Evolutionary conservation across 1,140 invertebrate genomes (phyloP).

Genomic region (Formica exsecta): DNA sequence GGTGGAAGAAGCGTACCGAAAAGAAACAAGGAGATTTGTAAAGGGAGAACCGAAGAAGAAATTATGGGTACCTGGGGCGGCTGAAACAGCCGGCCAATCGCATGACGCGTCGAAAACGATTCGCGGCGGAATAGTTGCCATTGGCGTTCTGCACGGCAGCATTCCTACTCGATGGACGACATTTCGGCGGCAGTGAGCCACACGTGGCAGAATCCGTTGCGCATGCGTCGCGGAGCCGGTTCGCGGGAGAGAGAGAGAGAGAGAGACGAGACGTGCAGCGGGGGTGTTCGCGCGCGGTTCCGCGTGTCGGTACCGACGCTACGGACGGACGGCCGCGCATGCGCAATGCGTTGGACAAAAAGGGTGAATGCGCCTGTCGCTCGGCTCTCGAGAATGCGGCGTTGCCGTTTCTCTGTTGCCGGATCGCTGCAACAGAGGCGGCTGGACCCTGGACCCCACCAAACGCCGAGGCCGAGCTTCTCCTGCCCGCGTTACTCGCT

Average conservation of each 20-base stretch:
- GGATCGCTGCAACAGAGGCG: conserved; percentile 15
- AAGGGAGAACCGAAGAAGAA: conserved; percentile 55
- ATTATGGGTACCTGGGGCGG: conserved; percentile 43
- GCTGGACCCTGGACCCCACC: conserved; percentile 39
- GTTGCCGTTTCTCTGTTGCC: conserved; percentile 69
- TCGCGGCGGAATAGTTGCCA: conserved; percentile 64
- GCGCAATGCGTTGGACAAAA: conserved; percentile 59
- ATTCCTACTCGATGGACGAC: conserved; percentile 60
- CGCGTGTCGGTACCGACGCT: conserved; percentile 65
- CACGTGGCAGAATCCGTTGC: conserved; percentile 72
- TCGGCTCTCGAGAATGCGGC: conserved; percentile 67
- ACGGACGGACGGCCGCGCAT: conserved; percentile 62
- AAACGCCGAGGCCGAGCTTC: conserved; percentile 31
- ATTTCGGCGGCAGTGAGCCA: conserved; percentile 73
- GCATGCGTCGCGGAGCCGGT: conserved; percentile 57
- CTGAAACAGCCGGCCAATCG: conserved; percentile 61
- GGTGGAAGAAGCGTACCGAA: conserved; percentile 20
- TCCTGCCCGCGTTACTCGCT: conserved; percentile 61
- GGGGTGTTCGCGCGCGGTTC: conserved; percentile 66
- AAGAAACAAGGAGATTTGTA: conserved; percentile 23
- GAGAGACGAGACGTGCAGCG: conserved; percentile 14
- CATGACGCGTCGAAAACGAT: conserved; percentile 66
- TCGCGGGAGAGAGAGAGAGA: neutral
- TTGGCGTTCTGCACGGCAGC: conserved; percentile 65
- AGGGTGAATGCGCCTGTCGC: conserved; percentile 72